A percentile compares a stretch with the other conserved stretches of the same genome.
Evolutionary conservation across 2,888 invertebrate species (phyloP).

Genomic region (Kryphioiulus occultus): DNA sequence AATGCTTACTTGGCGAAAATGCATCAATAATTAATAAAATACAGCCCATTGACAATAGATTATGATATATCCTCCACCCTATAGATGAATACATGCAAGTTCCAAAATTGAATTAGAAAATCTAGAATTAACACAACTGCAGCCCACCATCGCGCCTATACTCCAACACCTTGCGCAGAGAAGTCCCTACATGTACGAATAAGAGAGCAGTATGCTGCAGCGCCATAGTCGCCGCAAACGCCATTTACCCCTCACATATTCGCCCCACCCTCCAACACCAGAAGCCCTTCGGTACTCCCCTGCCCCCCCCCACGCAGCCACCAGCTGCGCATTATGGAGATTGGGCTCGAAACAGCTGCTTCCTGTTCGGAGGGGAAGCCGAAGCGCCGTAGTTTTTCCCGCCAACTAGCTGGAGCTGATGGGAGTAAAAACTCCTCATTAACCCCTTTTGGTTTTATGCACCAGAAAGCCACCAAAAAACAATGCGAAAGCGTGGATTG

Average conservation of each 20-base stretch:
- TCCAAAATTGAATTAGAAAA: too few relatives aligned
- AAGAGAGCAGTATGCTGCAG: background rate
- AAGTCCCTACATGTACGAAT: too few relatives aligned
- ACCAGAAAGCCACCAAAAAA: background rate
- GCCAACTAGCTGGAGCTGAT: background rate
- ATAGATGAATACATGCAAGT: too few relatives aligned
- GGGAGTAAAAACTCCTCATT: background rate
- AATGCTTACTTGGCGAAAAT: too few relatives aligned
- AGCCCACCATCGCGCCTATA: too few relatives aligned
- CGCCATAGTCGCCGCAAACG: background rate
- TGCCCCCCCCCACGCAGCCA: background rate
- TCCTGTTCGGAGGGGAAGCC: background rate
- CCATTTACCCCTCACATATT: background rate
- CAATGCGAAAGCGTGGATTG: background rate
- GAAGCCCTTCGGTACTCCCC: background rate
- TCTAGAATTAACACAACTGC: too few relatives aligned
- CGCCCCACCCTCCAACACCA: background rate
- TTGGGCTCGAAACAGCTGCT: conserved; percentile 25
- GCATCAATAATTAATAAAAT: too few relatives aligned
- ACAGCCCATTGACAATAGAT: too few relatives aligned
- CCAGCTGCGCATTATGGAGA: conserved; percentile 24
- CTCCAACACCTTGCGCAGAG: too few relatives aligned
- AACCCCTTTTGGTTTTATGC: background rate
- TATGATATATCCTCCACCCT: too few relatives aligned
- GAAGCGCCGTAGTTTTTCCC: conserved; percentile 21